These are phyloP conservation scores for Chanos chanos DNA, from an alignment of 2,797 vertebrate genomes.

Conservation along the genomic window DNA sequence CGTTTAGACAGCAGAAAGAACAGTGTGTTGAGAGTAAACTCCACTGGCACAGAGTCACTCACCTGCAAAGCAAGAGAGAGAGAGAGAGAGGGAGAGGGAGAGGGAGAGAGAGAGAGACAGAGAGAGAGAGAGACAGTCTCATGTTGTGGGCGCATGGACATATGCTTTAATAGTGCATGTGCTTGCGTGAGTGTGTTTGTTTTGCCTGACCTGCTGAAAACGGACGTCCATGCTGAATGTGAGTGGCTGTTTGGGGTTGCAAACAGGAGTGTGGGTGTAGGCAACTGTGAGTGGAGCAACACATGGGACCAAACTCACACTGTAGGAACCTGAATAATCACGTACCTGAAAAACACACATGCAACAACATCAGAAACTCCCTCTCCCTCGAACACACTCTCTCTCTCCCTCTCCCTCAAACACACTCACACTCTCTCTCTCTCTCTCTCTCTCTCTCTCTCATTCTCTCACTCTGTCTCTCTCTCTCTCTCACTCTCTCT, in stretches of 20 bases:
- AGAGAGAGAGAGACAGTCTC: no score
- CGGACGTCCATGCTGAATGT: slow-evolving; percentile 83
- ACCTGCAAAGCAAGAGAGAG: slow-evolving; percentile 56
- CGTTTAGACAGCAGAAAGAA: slow-evolving; percentile 78
- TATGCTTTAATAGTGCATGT: no score
- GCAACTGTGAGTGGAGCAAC: slow-evolving; percentile 75
- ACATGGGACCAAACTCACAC: slow-evolving; percentile 77
- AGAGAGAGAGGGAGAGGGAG: not conserved
- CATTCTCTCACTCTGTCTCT: no score
- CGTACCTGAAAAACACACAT: no score
- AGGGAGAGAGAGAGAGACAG: no score
- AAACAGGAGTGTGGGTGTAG: slow-evolving; percentile 76
- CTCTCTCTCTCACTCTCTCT: no score
- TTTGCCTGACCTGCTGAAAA: slow-evolving; percentile 82
- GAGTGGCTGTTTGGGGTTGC: slow-evolving; percentile 76
- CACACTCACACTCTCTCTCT: not conserved
- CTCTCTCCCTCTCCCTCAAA: slow-evolving; percentile 11
- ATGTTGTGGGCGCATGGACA: not conserved
- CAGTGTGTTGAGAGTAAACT: slow-evolving; percentile 80
- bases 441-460: not conserved
- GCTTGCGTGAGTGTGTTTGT: not conserved
- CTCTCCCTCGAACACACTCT: no score
- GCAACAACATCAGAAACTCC: no score
- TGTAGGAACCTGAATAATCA: slow-evolving; percentile 83
- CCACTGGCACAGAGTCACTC: slow-evolving; percentile 75